phyloP scores from a whole-genome alignment of 2,797 vertebrate genomes.

The Streptopelia turtur region DNA sequence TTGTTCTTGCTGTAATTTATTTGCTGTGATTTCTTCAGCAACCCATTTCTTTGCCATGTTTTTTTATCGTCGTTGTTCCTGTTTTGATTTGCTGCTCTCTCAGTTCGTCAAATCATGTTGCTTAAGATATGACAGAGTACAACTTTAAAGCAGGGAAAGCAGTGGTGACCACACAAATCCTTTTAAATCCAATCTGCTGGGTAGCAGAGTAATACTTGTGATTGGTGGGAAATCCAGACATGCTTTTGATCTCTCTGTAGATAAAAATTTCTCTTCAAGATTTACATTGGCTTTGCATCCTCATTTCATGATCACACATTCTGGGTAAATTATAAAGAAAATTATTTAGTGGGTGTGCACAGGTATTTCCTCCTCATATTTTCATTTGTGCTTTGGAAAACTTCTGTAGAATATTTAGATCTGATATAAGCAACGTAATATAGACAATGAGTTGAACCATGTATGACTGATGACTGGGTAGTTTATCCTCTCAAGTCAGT shows the following conservation, averaged over 20 bases:
- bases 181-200: not conserved
- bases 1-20: not conserved
- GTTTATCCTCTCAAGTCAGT: not conserved
- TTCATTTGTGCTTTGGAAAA: not conserved
- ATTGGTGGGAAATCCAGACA: not conserved
- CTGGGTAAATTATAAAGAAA: not conserved
- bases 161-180: not conserved
- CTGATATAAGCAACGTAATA: not conserved
- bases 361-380: not conserved
- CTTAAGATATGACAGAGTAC: not conserved
- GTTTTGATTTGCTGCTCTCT: not conserved
- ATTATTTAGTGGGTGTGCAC: not conserved
- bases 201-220: not conserved
- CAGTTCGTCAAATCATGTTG: not conserved
- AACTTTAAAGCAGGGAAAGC: slow-evolving; percentile 22
- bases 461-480: not conserved
- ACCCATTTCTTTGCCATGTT: not conserved
- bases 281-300: slow-evolving; percentile 41
- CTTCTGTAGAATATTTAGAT: not conserved
- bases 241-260: slow-evolving; percentile 26
- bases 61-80: not conserved
- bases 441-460: not conserved
- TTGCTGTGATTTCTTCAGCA: slow-evolving; percentile 10
- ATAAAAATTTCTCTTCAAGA: slow-evolving; percentile 11
- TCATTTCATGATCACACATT: not conserved